phyloP scores from a whole-genome alignment of 2,888 invertebrate genomes.

The Caenorhabditis doughertyi region DNA sequence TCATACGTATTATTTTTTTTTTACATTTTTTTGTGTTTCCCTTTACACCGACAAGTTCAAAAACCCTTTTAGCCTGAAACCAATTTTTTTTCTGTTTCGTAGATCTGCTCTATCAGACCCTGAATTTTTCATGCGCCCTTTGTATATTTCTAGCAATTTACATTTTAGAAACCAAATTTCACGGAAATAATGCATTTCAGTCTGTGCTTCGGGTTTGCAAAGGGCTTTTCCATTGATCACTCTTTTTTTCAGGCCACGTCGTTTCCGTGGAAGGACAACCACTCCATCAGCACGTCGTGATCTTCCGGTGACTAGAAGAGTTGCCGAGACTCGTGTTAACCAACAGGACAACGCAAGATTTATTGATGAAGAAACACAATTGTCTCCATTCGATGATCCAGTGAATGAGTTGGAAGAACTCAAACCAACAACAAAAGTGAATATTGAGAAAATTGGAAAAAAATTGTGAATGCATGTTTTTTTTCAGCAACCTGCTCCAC shows the following conservation, averaged over 20 bases:
- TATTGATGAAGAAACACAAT: slow-evolving; percentile 72
- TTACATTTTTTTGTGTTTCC: no score
- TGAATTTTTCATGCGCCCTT: background rate
- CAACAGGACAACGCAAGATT: slow-evolving; percentile 71
- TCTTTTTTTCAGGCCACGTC: slow-evolving; percentile 34
- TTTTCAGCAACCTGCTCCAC: slow-evolving; percentile 50
- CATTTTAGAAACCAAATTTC: background rate
- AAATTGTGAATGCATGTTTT: background rate
- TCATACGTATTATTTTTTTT: no score
- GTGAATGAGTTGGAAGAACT: slow-evolving; percentile 30
- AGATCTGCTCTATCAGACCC: background rate
- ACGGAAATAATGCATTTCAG: background rate
- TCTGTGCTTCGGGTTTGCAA: background rate
- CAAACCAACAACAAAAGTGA: slow-evolving; percentile 48
- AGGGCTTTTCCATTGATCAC: slow-evolving; percentile 3
- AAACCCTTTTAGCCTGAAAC: no score
- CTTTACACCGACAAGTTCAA: no score
- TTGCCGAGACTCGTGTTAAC: slow-evolving; percentile 44
- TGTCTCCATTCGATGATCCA: slow-evolving; percentile 73
- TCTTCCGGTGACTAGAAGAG: slow-evolving; percentile 59
- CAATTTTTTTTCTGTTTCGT: background rate
- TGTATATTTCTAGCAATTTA: no score
- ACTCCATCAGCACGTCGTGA: slow-evolving; percentile 69
- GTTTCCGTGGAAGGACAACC: slow-evolving; percentile 63
- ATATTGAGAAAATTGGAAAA: background rate